A percentile compares a stretch with the other conserved stretches of the same genome.
phyloP scores from a whole-genome alignment of 2,888 invertebrate species.

The Clepsis dumicolana region DNA sequence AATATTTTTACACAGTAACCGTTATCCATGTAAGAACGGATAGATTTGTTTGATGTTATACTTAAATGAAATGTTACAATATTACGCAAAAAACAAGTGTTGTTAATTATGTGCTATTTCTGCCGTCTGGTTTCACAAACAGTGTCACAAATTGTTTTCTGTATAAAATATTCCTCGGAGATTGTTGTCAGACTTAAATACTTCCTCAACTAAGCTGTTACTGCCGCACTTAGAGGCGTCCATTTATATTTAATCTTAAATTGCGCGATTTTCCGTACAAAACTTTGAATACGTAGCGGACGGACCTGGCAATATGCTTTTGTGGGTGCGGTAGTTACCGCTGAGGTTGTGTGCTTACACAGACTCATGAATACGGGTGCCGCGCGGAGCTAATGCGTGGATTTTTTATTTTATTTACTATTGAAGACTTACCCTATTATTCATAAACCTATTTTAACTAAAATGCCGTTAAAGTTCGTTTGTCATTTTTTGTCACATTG shows the following conservation, averaged over 20 bases:
- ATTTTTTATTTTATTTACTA: neutral
- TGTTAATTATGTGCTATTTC: slow-evolving; percentile 21
- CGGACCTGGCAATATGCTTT: neutral
- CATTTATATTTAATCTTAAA: neutral
- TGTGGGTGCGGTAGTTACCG: neutral
- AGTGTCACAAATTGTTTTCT: slow-evolving; percentile 17
- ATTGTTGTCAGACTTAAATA: neutral
- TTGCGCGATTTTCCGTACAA: neutral
- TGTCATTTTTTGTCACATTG: too few relatives aligned
- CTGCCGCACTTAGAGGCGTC: neutral
- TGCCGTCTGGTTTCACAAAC: neutral
- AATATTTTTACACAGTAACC: slow-evolving; percentile 28
- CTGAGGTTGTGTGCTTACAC: neutral
- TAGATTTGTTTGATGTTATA: slow-evolving; percentile 14
- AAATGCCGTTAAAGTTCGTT: too few relatives aligned
- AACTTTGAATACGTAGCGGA: neutral
- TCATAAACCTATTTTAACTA: too few relatives aligned
- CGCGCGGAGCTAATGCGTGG: neutral
- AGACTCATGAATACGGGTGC: neutral
- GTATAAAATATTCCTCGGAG: neutral
- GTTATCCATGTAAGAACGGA: slow-evolving; percentile 8
- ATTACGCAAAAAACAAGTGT: slow-evolving; percentile 1
- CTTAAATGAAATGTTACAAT: neutral
- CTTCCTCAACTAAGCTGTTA: neutral
- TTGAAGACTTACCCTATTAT: too few relatives aligned